Base-by-base conservation (phyloP, 2,888 invertebrate genomes). In the Trachelus troglodyta region DNA sequence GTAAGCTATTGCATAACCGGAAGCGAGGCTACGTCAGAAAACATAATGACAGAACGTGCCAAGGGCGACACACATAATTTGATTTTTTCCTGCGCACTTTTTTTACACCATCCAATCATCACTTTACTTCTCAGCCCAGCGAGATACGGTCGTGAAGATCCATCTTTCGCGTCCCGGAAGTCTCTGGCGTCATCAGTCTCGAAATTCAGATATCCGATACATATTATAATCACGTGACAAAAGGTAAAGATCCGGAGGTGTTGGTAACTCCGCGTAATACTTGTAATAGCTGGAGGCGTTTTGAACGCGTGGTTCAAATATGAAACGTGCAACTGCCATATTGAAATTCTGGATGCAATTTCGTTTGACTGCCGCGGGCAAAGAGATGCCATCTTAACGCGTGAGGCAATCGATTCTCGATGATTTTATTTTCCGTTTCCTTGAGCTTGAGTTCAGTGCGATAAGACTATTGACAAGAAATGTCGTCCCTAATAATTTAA, bases 331-430 rank as follows among this genome's bases (percentile, higher is more conserved):
- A 77, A 75, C 76, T 74, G 81, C 81, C 79, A 82, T 86, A 86
- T 86, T 86, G 85, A 86, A 86, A 85, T 86, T 86, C 82, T 77
- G 80, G 76, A 84, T 84, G 83, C 85, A 86, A 86, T 86, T 85
- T 85, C 79, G 76, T 74, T 79, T 77, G 75, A 73, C 78, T 6
- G 79, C 83, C 82, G n/a, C 71, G 56, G 76, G 83, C 81, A 31
- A 34, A 15, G 35, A 56, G 56, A 56, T 56, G 56, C 23, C 23
- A 23, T 23, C 23, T 23, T 56, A 56, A 23, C 23, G 23, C 56
- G 56, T 9, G 23, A 9, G 56, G 9, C 15, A 56, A 56, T 9
- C 56, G 56, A 56, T 56, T 56, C 9, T 56, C 56, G 1, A 23
- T 56, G 9, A 56, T 23, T 56, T 56, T 23, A 56, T 56, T 56